Conservation (phyloP, 1,140 invertebrate species). For the Oryzaephilus surinamensis region DNA sequence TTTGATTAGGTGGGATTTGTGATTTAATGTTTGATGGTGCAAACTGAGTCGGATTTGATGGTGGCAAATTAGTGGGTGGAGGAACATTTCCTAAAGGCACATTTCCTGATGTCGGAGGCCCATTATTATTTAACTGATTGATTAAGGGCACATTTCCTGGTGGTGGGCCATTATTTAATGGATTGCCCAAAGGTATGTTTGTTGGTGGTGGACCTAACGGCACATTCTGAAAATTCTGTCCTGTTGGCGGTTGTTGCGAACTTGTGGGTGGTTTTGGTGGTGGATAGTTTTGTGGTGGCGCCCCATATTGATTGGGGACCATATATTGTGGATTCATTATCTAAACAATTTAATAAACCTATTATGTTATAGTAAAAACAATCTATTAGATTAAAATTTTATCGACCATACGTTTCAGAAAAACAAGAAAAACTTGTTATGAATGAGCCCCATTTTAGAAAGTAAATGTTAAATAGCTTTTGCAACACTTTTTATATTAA, state of each 20-base stretch:
- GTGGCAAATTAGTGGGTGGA: constrained; percentile 1
- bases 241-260: constrained; percentile 7
- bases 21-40: not conserved
- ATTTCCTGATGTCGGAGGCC: constrained; percentile 3
- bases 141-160: constrained; percentile 1
- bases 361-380: no score
- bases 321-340: constrained; percentile 33
- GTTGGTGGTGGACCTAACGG: constrained; percentile 14
- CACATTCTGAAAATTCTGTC: constrained; percentile 22
- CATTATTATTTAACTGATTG: no score
- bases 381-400: no score
- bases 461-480: no score
- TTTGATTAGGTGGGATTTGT: constrained; percentile 31
- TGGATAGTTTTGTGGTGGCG: constrained; percentile 16
- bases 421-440: no score
- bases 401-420: no score
- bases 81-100: constrained; percentile 7
- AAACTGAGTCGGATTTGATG: not conserved
- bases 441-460: no score
- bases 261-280: constrained; percentile 14
- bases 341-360: constrained; percentile 10
- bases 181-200: constrained; percentile 5
- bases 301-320: constrained; percentile 19
- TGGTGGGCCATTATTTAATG: constrained; percentile 2
- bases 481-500: no score